Base-by-base conservation (phyloP, 2,888 invertebrate species). In the Thymelicus acteon region DNA sequence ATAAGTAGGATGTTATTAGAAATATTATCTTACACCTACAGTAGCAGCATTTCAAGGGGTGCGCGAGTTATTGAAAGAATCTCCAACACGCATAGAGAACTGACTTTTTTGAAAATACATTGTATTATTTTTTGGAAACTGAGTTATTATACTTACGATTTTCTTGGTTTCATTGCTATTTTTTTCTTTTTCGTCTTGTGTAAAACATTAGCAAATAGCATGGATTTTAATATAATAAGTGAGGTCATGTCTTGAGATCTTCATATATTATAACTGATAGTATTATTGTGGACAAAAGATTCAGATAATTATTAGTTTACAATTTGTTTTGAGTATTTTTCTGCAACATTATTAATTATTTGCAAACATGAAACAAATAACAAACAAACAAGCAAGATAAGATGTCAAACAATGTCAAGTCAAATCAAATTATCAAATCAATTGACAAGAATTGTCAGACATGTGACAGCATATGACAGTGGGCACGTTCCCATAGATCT, bases 151-250 rank as follows among this genome's bases (percentile, higher is more conserved):
- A 86, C 87, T 72, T 83, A 89, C 89, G 75, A 63, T 82, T 86
- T 86, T 52, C 81, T 86, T n/a, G 80, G 73, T 72, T 85, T 85
- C 19, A 72, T 84, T 12, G 72, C 73, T 79, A 83, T 88, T 74
- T 85, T 90, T 75, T 85, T 88, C 74, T 84, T 88, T 74, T 87
- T 90, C 52, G 80, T 83, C 73, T 86, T 87, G 71, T 90, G 83
- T 72, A 89, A 76, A 65, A 87, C 86, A 73, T 86, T 90, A 68
- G 90, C 88, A 75, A 89, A 85, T 73, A 93, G 76, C 86, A 93
- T 87, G 24, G 92, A 91, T 72, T 92, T 91, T 48, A 92, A 75
- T 75, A 92, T 77, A 70, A 93, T 75, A 72, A 92, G 81, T 10
- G 92, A 91, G 76, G 89, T 85, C 92, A 92, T 92, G n/a, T 44